Percentiles rank a stretch among this genome's conserved stretches.
Conservation (phyloP, 2,888 invertebrate species). For the Mamestra brassicae region DNA sequence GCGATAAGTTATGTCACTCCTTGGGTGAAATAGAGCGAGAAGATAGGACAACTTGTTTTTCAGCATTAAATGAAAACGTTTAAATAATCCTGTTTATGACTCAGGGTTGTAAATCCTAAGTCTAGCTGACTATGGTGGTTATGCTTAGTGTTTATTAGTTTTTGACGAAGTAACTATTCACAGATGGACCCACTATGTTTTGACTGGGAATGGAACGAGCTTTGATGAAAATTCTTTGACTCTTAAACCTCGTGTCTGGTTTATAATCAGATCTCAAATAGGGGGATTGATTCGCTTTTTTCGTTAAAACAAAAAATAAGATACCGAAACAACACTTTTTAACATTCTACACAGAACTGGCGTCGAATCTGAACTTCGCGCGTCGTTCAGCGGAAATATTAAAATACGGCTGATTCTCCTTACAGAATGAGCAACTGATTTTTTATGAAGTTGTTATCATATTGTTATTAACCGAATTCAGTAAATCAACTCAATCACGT, state of each 20-base stretch:
- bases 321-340: background rate
- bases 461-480: constrained; percentile 15
- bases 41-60: constrained; percentile 48
- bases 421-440: constrained; percentile 27
- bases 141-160: background rate
- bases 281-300: too few relatives aligned
- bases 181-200: background rate
- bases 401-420: background rate
- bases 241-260: background rate
- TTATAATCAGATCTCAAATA: background rate
- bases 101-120: constrained; percentile 4
- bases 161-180: constrained; percentile 9
- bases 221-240: background rate
- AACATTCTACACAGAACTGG: background rate
- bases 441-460: background rate
- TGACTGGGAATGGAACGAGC: background rate
- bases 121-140: background rate
- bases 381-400: constrained; percentile 1
- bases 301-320: background rate
- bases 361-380: background rate
- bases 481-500: constrained; percentile 5
- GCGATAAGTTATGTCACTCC: constrained; percentile 59
- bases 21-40: constrained; percentile 51
- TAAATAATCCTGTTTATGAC: constrained; percentile 17
- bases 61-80: constrained; percentile 9